Percentiles rank a stretch among this genome's conserved stretches.
These are phyloP conservation scores for Amblyraja radiata DNA, from an alignment of 2,797 vertebrate species.

Conservation along the genomic window DNA sequence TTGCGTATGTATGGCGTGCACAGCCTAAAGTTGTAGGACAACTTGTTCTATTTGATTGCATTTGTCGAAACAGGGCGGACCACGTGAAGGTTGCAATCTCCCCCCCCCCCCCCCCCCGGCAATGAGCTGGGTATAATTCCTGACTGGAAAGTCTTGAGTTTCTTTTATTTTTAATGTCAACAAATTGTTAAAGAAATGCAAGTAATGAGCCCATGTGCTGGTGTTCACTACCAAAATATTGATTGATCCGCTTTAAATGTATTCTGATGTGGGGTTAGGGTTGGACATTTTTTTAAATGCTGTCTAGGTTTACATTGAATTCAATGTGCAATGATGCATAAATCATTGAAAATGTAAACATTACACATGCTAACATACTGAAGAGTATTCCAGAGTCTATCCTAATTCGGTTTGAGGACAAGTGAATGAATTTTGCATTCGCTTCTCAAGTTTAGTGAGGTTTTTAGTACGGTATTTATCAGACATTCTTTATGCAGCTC, in stretches of 20 bases:
- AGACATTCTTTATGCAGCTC: too few species aligned
- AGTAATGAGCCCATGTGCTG: neutral
- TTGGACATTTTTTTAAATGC: neutral
- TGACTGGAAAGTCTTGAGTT: neutral
- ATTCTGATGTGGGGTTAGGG: neutral
- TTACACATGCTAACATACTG: too few species aligned
- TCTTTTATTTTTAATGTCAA: neutral
- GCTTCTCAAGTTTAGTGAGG: neutral
- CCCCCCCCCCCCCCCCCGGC: too few species aligned
- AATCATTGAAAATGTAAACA: neutral
- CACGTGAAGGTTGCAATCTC: too few species aligned
- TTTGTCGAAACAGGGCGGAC: too few species aligned
- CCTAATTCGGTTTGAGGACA: neutral
- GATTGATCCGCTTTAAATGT: neutral
- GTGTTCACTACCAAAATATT: neutral
- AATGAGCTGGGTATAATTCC: neutral
- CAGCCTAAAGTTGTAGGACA: too few species aligned
- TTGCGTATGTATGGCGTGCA: too few species aligned
- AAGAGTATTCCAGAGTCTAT: too few species aligned
- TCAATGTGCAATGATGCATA: neutral
- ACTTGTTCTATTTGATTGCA: too few species aligned
- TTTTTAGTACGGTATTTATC: neutral
- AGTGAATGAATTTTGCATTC: neutral
- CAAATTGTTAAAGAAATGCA: neutral
- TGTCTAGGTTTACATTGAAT: neutral